These are phyloP conservation scores for Drosophila bipectinata DNA, from an alignment of 1,140 invertebrate species.

Conservation along the genomic window DNA sequence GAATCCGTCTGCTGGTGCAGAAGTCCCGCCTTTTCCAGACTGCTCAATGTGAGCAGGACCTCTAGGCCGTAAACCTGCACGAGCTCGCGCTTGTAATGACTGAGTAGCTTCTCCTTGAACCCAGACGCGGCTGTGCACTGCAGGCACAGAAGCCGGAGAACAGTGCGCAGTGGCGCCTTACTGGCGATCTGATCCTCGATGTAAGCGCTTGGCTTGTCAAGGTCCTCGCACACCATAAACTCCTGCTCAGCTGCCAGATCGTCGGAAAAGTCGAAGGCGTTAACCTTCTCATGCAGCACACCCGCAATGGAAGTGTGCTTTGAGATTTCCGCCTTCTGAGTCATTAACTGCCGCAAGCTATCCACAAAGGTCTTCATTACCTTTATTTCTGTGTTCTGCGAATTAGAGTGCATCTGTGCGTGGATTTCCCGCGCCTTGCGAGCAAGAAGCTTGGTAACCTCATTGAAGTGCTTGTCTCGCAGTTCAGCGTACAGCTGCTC, in stretches of 20 bases:
- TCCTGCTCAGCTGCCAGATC: conserved; percentile 92
- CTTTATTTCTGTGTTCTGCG: conserved; percentile 93
- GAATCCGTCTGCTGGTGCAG: conserved; percentile 89
- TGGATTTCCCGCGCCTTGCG: conserved; percentile 95
- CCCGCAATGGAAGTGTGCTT: conserved; percentile 88
- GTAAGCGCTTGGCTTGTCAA: conserved; percentile 93
- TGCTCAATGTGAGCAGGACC: conserved; percentile 92
- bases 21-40: conserved; percentile 94
- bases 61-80: conserved; percentile 96
- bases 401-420: conserved; percentile 93
- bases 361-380: conserved; percentile 98
- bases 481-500: conserved; percentile 96
- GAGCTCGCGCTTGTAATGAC: conserved; percentile 96
- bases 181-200: conserved; percentile 97
- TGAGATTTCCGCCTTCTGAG: conserved; percentile 93
- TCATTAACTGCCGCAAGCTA: conserved; percentile 92
- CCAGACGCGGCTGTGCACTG: conserved; percentile 95
- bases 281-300: conserved; percentile 86
- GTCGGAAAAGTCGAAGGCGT: conserved; percentile 85
- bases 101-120: conserved; percentile 94
- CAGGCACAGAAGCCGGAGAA: conserved; percentile 94
- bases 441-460: conserved; percentile 93
- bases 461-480: conserved; percentile 97
- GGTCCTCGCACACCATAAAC: conserved; percentile 95
- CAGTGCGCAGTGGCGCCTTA: conserved; percentile 91